Evolutionary conservation across 2,888 invertebrate genomes (phyloP), one percentile per base, ranked within the genome.

Genomic region (Scaptomyza polygonia): DNA sequence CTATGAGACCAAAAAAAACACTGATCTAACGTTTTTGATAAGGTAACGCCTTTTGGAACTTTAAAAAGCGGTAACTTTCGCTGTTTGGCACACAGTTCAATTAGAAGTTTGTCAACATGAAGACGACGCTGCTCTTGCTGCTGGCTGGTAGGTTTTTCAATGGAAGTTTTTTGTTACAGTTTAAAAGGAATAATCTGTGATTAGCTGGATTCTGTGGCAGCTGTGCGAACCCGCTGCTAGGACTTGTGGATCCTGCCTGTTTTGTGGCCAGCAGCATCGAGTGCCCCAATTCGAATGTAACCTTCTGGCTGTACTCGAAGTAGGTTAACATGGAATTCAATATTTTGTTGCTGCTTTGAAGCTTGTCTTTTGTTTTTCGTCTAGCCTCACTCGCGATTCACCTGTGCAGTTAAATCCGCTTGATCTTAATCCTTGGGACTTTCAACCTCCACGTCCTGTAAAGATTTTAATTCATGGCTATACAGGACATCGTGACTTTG

Each of bases 381-480:
- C 30, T 0, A 90, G 90, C 16, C 59, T 82, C 44, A 89, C 84
- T 14, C 81, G 91, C 57, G 74, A 93, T 6, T 72, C 89, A 0
- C 94, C 94, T 0, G 88, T 93, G 40, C 88, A 93, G 78, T 59
- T 95, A 36, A 80, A 91, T 54, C 91, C 92, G 6, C 57, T 81
- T 0, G 82, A 88, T 56, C 69, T 89, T 1, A 73, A 88, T 48
- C 67, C 79, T 0, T 73, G 76, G 49, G 77, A 86, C 52, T 90
- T 90, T 54, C 75, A 77, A 43, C 86, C 85, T 8, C 86, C 91
- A 18, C 92, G 92, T 0, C 93, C 93, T 0, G 83, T 94, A 0
- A 94, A 94, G 72, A 91, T 95, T 12, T 74, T 95, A 1, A 92
- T 95, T 44, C 95, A 95, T 67, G 95, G 95, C 0, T 95, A 94